Evolutionary conservation across 2,797 vertebrate species (phyloP), one percentile per base, ranked within the genome.

Genomic region (Melopsittacus undulatus): DNA sequence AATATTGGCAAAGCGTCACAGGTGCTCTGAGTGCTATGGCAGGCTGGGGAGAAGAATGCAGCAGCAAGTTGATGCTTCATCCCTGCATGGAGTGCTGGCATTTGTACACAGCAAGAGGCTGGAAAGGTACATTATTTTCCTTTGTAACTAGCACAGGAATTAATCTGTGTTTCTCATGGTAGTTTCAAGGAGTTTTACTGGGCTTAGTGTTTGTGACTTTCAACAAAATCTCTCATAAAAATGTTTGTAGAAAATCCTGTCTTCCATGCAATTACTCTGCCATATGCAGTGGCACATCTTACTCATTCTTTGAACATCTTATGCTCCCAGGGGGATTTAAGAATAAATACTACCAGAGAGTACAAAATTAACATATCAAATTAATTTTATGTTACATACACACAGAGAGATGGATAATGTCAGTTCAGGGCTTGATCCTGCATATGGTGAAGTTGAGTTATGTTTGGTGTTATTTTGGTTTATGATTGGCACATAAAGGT

Each of bases 311-410:
- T 64, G 91, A 96, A 64, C 2, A 3, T 48, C 81, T 80, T 72
- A 30, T 64, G 34, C 40, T 94, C 40, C 27, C 43, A 61, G 38
- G 36, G 56, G 54, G 23, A 83, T 85, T 95, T 87, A 89, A 56
- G 52, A 91, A 84, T 79, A 92, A 96, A 87, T 89, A 67, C 54
- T 34, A 70, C 46, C 48, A 40, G 11, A 70, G 59, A 87, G 51
- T 57, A 48, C 24, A 91, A 89, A 92, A 86, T 92, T 92, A 80
- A 90, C 83, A 69, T 66, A 91, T 54, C 54, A 90, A 62, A 91
- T 94, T 91, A 89, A 74, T 91, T 73, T 94, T 92, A 51, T 85
- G 46, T 81, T 94, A 29, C 56, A 57, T 75, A 36, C 18, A 64
- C 18, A 77, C 14, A 38, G 7, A 46, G 9, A 67, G 87, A 92